These are phyloP conservation scores for Nanger granti DNA, from an alignment of 2,113 vertebrate genomes.

Conservation along the genomic window DNA sequence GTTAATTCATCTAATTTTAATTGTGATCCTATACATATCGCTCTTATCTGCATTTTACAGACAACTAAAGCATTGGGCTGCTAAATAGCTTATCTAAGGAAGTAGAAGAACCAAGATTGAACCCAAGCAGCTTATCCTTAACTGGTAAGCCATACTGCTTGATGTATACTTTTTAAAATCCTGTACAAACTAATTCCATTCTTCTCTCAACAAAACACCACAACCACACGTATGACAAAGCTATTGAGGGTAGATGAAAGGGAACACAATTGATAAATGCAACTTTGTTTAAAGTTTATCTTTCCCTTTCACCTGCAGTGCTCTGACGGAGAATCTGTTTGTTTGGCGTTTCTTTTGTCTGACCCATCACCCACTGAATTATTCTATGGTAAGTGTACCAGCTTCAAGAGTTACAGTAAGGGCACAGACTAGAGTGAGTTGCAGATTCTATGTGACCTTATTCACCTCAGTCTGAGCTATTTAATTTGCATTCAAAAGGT, in stretches of 20 bases:
- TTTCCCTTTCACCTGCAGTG: neutral
- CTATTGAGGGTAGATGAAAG: neutral
- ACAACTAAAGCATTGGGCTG: neutral
- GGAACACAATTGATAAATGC: fast-evolving
- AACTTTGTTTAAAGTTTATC: neutral
- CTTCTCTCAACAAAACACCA: neutral
- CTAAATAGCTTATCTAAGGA: neutral
- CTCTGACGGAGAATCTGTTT: neutral
- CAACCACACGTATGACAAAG: neutral
- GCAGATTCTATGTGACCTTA: neutral
- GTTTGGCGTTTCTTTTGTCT: neutral
- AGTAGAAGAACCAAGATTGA: neutral
- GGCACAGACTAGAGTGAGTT: neutral
- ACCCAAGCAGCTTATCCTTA: neutral
- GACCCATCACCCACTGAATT: neutral
- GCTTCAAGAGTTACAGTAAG: neutral
- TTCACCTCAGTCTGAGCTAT: neutral
- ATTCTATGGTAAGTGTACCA: neutral
- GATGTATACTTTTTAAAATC: neutral
- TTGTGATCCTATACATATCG: neutral
- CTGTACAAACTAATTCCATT: neutral
- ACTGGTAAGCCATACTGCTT: neutral
- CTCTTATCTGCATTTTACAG: neutral
- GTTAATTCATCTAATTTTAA: neutral
- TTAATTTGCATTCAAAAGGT: neutral